Base-by-base conservation (phyloP, 1,140 invertebrate genomes). In the Magallana ariakensis region DNA sequence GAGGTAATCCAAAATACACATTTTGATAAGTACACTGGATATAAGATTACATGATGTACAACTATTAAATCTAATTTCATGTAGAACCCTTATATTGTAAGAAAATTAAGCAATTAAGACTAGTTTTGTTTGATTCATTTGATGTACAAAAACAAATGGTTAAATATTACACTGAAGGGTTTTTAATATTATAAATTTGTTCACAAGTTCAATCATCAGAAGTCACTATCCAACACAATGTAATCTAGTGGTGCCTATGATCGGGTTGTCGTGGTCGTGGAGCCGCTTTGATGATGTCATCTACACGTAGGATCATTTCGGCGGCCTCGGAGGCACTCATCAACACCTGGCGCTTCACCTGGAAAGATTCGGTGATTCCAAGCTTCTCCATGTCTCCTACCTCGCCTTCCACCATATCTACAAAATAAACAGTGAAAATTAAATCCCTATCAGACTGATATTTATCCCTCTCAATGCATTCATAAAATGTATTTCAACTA, bases 271-370 rank as follows among this genome's bases (percentile, higher is more conserved):
- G 96, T 92, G 97, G 97, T 87, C 99, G 96, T 2, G 99, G 99
- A 55, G 99, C 98, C 58, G 98, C 96, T 93, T 97, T 98, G 46
- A 99, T 97, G 87, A 99, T 99, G 95, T 99, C 97, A 94, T 99
- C 99, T 1, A 99, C 99, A 70, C 99, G 96, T 10, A 99, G 95
- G 93, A 99, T 99, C 97, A 99, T 99, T 95, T 99, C 99, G 0
- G 99, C 99, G 5, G 99, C 99, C 95, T 99, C 99, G 0, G 98
- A 95, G 7, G 98, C 99, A 60, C 98, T 99, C 85, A 99, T 91
- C 60, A 99, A 95, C 11, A 99, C 98, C 95, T 99, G 98, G 53
- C 98, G 95, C 94, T 99, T 99, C 0, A 99, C 98, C 19, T 97
- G 97, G 95, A 97, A 99, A 0, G 98, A 99, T 95, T 99, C 99